Percentiles rank a stretch among this genome's conserved stretches.
Evolutionary conservation across 1,140 invertebrate genomes (phyloP).

Genomic region (Muscidifurax raptorellus): DNA sequence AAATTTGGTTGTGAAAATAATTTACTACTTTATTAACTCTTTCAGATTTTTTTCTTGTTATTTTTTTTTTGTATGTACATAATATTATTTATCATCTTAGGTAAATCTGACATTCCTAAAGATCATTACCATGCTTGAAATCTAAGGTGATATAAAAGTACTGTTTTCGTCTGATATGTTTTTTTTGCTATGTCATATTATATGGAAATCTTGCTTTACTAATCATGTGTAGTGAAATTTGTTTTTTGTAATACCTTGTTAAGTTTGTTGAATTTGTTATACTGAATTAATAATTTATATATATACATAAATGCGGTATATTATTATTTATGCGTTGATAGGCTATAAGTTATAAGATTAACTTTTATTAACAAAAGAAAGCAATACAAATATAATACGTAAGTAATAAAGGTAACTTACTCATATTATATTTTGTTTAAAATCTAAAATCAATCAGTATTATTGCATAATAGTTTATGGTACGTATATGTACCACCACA

Average conservation of each 20-base stretch:
- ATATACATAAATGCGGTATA: neutral
- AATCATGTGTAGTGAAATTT: neutral
- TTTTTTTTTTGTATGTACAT: neutral
- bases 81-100: neutral
- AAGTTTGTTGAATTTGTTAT: slow-evolving; percentile 16
- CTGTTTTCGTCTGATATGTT: slow-evolving; percentile 12
- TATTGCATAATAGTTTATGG: neutral
- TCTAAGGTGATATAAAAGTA: neutral
- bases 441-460: slow-evolving; percentile 14
- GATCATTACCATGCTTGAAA: neutral
- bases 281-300: slow-evolving; percentile 9
- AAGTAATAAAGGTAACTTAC: slow-evolving; percentile 27
- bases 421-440: slow-evolving; percentile 16
- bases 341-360: neutral
- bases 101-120: slow-evolving; percentile 11
- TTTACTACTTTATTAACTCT: slow-evolving; percentile 11
- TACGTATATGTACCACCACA: neutral
- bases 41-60: slow-evolving; percentile 7
- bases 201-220: slow-evolving; percentile 10
- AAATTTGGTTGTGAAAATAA: neutral
- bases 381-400: slow-evolving; percentile 35
- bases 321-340: neutral
- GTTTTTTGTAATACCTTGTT: neutral
- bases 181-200: slow-evolving; percentile 9
- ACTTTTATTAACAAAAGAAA: slow-evolving; percentile 33